Conservation (phyloP, 1,140 invertebrate genomes). For the Zaprionus camerounensis region DNA sequence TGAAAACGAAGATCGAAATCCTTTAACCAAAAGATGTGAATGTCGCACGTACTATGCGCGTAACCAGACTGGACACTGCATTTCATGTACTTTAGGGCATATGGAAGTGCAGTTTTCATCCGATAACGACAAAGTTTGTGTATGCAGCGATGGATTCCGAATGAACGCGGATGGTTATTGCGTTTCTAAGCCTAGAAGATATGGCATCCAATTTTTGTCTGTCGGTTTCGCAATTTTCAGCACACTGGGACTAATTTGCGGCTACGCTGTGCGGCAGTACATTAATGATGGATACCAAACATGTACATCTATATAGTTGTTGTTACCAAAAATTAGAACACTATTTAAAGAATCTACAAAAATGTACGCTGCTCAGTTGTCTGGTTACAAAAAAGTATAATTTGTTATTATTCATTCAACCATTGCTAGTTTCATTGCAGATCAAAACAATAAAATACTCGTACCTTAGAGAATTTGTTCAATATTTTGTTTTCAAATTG, state of each 20-base stretch:
- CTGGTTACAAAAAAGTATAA: too few species aligned
- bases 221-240: background rate
- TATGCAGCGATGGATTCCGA: background rate
- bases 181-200: background rate
- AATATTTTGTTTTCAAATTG: too few species aligned
- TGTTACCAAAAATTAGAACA: too few species aligned
- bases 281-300: background rate
- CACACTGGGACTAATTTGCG: background rate
- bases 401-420: too few species aligned
- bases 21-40: background rate
- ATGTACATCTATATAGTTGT: background rate
- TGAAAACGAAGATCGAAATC: background rate
- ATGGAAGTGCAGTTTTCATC: background rate
- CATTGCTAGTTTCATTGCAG: too few species aligned
- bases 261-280: background rate
- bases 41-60: background rate
- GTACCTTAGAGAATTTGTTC: too few species aligned
- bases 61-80: background rate
- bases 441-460: too few species aligned
- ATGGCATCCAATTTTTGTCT: background rate
- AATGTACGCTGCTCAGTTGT: too few species aligned
- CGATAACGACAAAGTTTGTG: background rate
- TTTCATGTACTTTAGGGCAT: background rate
- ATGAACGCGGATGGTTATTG: background rate
- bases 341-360: too few species aligned